Evolutionary conservation across 2,888 invertebrate genomes (phyloP), one percentile per base, ranked within the genome.

Genomic region (Euproctis similis): DNA sequence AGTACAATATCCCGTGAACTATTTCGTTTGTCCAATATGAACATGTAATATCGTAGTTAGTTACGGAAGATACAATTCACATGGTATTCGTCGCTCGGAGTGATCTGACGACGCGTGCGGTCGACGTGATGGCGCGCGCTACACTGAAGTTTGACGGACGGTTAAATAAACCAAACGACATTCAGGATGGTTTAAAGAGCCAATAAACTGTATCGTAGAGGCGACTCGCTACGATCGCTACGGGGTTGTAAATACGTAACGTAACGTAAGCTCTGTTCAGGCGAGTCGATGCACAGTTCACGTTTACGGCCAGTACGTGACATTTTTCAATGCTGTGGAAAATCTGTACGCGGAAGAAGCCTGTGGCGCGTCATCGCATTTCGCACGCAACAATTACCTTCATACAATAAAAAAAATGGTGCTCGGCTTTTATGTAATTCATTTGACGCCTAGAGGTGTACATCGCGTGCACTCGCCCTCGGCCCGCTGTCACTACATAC

Each of bases 251-350:
- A 30, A 53, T 42, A 48, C 50, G 60, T 64, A n/a, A n/a, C n/a
- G n/a, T n/a, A 64, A 59, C 45, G 56, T 65, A 80, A 80, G 78
- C 77, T 80, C 69, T 50, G 48, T 48, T 64, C 63, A 64, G 8
- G 10, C 9, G 10, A 21, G 21, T 10, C 9, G 20, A 3, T 9
- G 9, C 8, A 10, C 10, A 8, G 2, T 4, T 21, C 10, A 10
- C 19, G 8, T 19, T n/a, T 5, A 19, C 8, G 8, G 8, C 8
- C 17, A 17, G 29, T 38, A 34, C 31, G 32, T 44, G 34, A 29
- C 42, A 41, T 36, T 34, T 56, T 56, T 55, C 49, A 54, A 53
- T 59, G 48, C 39, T 42, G 41, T 36, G 50, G 49, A 53, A 54
- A 54, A 54, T 52, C 38, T 55, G 31, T 30, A 45, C 24, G 39